Conservation (phyloP, 2,888 invertebrate species). For the Oxystoma pomonae region DNA sequence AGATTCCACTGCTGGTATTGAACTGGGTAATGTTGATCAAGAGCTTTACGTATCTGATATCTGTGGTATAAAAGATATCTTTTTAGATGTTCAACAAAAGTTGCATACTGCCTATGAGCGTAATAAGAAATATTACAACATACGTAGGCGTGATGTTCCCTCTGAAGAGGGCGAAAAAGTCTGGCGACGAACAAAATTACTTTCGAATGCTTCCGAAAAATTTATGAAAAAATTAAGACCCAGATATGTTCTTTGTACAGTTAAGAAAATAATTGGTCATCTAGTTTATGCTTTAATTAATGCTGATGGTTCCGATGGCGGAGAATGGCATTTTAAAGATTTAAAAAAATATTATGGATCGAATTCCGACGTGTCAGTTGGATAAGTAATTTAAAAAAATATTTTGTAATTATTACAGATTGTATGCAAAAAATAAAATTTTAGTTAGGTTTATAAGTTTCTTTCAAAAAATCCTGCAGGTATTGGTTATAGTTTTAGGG, state of each 20-base stretch:
- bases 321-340: constrained; percentile 9
- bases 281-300: constrained; percentile 2
- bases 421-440: too few species aligned
- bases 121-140: background rate
- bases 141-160: background rate
- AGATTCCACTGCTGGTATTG: constrained; percentile 11
- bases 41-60: background rate
- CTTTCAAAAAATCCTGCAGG: too few species aligned
- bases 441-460: too few species aligned
- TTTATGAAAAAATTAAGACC: constrained; percentile 9
- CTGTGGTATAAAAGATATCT: background rate
- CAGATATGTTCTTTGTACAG: constrained; percentile 1
- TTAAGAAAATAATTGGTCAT: constrained; percentile 3
- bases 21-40: constrained; percentile 5
- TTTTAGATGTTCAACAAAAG: background rate
- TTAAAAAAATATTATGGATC: constrained; percentile 5
- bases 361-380: background rate
- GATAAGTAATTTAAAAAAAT: too few species aligned
- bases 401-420: too few species aligned
- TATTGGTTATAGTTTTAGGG: too few species aligned
- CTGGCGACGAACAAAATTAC: constrained; percentile 8
- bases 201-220: constrained; percentile 8
- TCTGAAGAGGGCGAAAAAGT: constrained; percentile 8
- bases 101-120: background rate
- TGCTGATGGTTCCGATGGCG: background rate